Evolutionary conservation across 1,140 invertebrate genomes (phyloP).

Genomic region (Penaeus chinensis): DNA sequence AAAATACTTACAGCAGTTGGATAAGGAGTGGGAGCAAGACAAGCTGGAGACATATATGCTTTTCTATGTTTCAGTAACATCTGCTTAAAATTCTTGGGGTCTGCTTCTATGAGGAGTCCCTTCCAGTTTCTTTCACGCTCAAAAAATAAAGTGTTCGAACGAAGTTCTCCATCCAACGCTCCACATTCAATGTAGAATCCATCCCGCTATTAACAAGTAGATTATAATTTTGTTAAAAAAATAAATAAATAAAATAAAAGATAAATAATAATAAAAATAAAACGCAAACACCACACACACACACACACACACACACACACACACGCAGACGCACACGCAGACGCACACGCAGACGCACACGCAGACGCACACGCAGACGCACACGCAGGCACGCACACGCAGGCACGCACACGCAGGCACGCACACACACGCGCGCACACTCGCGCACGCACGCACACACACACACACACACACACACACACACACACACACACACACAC

Average conservation of each 20-base stretch:
- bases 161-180: slow-evolving; percentile 67
- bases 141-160: slow-evolving; percentile 68
- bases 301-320: too few relatives aligned
- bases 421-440: background rate
- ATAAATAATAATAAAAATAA: too few relatives aligned
- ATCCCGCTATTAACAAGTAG: slow-evolving; percentile 36
- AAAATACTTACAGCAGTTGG: slow-evolving; percentile 64
- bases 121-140: slow-evolving; percentile 66
- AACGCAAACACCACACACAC: too few relatives aligned
- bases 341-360: background rate
- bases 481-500: background rate
- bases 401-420: too few relatives aligned
- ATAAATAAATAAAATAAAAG: too few relatives aligned
- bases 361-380: background rate
- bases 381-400: background rate
- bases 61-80: slow-evolving; percentile 65
- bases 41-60: slow-evolving; percentile 65
- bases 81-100: slow-evolving; percentile 66
- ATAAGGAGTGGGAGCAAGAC: slow-evolving; percentile 65
- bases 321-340: too few relatives aligned
- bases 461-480: background rate
- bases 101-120: slow-evolving; percentile 68
- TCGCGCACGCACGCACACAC: background rate
- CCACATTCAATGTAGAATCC: slow-evolving; percentile 69
- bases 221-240: background rate